Evolutionary conservation across 1,140 invertebrate genomes (phyloP), one percentile per base, ranked within the genome.

Genomic region (Drosophila seguyi): DNA sequence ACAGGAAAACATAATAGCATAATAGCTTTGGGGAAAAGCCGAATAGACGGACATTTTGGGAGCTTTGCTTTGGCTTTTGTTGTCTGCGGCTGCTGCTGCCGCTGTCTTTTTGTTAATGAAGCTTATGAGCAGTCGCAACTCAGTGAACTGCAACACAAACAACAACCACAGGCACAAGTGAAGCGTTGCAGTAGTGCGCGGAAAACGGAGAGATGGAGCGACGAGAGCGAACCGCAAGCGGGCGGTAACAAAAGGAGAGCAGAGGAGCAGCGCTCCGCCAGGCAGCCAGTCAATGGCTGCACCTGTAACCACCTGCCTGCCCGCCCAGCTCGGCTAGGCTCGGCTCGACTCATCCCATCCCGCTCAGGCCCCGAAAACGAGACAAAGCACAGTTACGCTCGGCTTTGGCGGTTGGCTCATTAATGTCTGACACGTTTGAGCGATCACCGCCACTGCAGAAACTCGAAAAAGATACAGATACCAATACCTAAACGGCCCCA

Each of bases 51-150:
- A 68, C 41, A 55, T 71, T 71, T 66, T 68, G 38, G 61, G 3
- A 44, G 47, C 61, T 77, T 81, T 65, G 56, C 61, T 8, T 47
- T 61, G 34, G 25, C 42, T 69, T 75, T 71, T 77, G 48, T 68
- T 76, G 45, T 67, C 55, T 68, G 22, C 41, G 55, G 36, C 31
- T 16, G 29, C 31, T 38, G 45, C 57, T 52, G 45, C 29, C 25
- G 29, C 27, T 44, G 55, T 71, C 47, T 25, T 47, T 50, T 50
- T 79, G 84, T 80, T 87, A 90, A 90, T 88, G 84, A 88, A 81
- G 85, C 85, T 90, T 88, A 84, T 90, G 85, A 90, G 85, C 83
- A 87, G 85, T 88, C 61, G 79, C 84, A 88, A 88, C 63, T 88
- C 76, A 88, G 68, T 88, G 84, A 88, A 79, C 79, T 88, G 79